These are phyloP conservation scores for Ahaetulla prasina DNA, from an alignment of 2,113 vertebrate species.

Conservation along the genomic window DNA sequence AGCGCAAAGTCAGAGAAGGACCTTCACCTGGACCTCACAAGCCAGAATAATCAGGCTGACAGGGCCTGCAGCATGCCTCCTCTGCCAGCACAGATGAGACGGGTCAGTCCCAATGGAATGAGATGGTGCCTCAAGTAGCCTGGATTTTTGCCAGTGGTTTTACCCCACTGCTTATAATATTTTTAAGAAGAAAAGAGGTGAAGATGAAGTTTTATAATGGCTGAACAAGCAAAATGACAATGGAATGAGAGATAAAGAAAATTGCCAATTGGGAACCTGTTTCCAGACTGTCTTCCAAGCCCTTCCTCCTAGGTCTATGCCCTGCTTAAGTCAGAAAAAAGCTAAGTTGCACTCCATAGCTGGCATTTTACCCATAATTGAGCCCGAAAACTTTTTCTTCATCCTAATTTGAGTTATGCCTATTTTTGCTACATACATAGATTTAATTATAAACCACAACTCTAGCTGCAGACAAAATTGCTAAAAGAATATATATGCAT, in stretches of 20 bases:
- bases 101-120: too few relatives aligned
- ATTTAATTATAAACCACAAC: neutral
- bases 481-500: conserved; percentile 2
- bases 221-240: neutral
- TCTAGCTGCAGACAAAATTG: neutral
- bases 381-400: neutral
- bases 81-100: too few relatives aligned
- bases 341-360: neutral
- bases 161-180: neutral
- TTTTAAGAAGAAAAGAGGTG: neutral
- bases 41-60: too few relatives aligned
- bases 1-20: too few relatives aligned
- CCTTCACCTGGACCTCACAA: too few relatives aligned
- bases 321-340: neutral
- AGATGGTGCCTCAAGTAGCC: too few relatives aligned
- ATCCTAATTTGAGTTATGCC: neutral
- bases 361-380: neutral
- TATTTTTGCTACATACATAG: neutral
- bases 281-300: neutral
- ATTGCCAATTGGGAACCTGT: too few relatives aligned
- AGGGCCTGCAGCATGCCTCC: too few relatives aligned
- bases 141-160: neutral
- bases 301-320: neutral
- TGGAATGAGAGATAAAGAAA: too few relatives aligned
- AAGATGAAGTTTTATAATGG: neutral